phyloP scores from a whole-genome alignment of 2,113 vertebrate genomes.

The Rousettus leschenaultii region DNA sequence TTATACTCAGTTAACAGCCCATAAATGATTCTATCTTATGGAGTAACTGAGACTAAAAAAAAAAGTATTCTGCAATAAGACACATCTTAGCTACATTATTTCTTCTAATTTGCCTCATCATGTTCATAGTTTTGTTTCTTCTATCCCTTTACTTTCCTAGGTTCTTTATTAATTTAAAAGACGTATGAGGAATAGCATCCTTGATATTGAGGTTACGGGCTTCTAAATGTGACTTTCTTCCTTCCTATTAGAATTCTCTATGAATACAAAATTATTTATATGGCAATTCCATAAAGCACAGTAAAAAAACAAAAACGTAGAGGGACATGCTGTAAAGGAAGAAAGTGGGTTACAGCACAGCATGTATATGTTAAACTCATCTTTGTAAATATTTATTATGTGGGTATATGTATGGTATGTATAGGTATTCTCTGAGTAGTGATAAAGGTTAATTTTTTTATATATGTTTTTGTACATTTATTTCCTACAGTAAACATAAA shows the following conservation, averaged over 20 bases:
- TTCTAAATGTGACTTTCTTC: not conserved
- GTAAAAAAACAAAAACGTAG: not conserved
- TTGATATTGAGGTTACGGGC: not conserved
- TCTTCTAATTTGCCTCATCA: not conserved
- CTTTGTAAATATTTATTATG: not conserved
- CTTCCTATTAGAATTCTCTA: not conserved
- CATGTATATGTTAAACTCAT: not conserved
- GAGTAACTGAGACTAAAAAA: not conserved
- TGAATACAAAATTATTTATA: slow-evolving; percentile 1
- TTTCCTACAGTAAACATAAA: slow-evolving; percentile 25
- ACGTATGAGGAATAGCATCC: not conserved
- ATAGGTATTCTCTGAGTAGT: not conserved
- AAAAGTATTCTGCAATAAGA: not conserved
- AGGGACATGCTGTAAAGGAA: not conserved
- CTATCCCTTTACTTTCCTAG: not conserved
- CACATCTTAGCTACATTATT: not conserved
- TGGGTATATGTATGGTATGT: not conserved
- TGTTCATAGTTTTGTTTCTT: not conserved
- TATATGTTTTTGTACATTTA: not conserved
- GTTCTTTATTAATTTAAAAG: slow-evolving; percentile 23
- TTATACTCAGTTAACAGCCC: not conserved
- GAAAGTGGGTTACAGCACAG: not conserved
- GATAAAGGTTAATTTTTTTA: not conserved
- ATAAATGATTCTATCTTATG: not conserved
- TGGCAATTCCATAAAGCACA: not conserved